phyloP scores from a whole-genome alignment of 2,113 vertebrate genomes.

The Tyto alba region DNA sequence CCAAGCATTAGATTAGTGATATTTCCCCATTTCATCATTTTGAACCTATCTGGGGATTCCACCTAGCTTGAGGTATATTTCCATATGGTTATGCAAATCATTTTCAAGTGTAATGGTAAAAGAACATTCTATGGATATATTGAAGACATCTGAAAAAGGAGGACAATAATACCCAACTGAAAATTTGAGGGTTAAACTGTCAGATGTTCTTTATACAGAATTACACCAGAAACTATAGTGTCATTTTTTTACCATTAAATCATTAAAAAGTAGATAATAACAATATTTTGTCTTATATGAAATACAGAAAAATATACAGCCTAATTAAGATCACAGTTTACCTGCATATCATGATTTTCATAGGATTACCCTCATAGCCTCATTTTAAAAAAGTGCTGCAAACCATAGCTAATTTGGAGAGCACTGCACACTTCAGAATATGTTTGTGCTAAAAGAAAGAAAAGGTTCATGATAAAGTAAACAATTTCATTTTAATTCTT shows the following conservation, averaged over 20 bases:
- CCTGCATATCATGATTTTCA: background rate
- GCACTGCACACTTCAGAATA: background rate
- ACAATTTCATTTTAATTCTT: background rate
- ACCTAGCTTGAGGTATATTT: background rate
- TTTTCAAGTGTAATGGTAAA: background rate
- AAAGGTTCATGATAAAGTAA: background rate
- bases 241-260: background rate
- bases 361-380: background rate
- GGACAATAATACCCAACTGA: background rate
- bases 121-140: background rate
- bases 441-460: background rate
- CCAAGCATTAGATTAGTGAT: background rate
- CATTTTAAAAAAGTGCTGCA: background rate
- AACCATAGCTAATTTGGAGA: background rate
- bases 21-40: background rate
- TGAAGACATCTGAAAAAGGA: background rate
- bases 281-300: background rate
- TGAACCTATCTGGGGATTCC: background rate
- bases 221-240: background rate
- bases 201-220: background rate
- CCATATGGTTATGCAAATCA: background rate
- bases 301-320: background rate
- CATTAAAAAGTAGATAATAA: background rate
- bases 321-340: background rate
- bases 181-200: background rate